A percentile compares a stretch with the other conserved stretches of the same genome.
Evolutionary conservation across 2,888 invertebrate species (phyloP).

Genomic region (Matsumyia berberina): DNA sequence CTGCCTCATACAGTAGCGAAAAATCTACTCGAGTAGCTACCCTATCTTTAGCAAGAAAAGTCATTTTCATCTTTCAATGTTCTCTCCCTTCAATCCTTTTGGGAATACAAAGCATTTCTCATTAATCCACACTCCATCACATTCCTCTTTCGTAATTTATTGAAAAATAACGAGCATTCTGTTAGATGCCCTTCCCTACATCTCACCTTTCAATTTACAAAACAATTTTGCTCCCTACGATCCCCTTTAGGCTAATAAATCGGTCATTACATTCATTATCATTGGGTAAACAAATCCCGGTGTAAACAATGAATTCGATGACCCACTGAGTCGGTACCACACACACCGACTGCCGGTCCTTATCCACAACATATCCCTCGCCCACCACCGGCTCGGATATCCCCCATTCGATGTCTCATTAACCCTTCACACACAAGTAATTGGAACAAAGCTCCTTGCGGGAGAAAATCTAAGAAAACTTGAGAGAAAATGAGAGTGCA

Average conservation of each 20-base stretch:
- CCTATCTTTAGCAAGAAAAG: no score
- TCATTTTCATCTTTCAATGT: no score
- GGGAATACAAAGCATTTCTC: conserved; percentile 2
- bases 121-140: conserved; percentile 8
- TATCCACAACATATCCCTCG: conserved; percentile 23
- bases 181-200: conserved; percentile 7
- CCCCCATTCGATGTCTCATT: conserved; percentile 56
- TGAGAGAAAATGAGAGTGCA: conserved; percentile 3
- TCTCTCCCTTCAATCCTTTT: not conserved
- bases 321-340: conserved; percentile 52
- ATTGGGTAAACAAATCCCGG: conserved; percentile 37
- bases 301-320: conserved; percentile 52
- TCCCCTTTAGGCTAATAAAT: conserved; percentile 19
- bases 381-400: conserved; percentile 42
- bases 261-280: conserved; percentile 41
- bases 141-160: conserved; percentile 15
- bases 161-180: conserved; percentile 33
- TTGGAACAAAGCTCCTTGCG: conserved; percentile 37
- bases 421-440: conserved; percentile 52
- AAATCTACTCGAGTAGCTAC: no score
- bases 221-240: conserved; percentile 11
- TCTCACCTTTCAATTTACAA: conserved; percentile 43
- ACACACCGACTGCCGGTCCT: conserved; percentile 37
- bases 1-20: no score
- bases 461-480: not conserved